Evolutionary conservation across 1,140 invertebrate species (phyloP), one percentile per base, ranked within the genome.

Genomic region (Diorhabda elongata): DNA sequence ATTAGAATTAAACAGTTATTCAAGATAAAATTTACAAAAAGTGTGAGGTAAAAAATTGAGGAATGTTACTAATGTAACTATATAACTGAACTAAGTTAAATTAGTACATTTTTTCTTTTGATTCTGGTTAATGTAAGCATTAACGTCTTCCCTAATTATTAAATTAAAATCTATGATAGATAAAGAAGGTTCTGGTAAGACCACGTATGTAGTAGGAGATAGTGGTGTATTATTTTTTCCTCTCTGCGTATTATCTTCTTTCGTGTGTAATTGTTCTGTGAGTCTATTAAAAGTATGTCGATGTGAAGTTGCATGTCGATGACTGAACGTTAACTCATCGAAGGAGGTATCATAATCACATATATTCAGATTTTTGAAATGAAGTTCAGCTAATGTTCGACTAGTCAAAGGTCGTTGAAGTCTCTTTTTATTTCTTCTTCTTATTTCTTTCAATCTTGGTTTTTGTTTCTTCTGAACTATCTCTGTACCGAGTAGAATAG

Each of bases 141-240:
- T 73, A 66, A 76, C 72, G 59, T 76, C 74, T 58, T 76, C 85
- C 61, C 86, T 81, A 2, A 87, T 88, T 75, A 91, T 84, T 78
- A 87, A 83, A 83, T 90, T 91, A 76, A 91, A 87, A 83, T 91
- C 89, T 74, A 91, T 90, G 72, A 91, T 90, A 41, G 88, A 87
- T 66, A 91, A 83, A 73, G 85, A 85, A 4, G 89, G 88, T 76
- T 86, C 84, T 44, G 82, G 82, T 3, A 83, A 80, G 52, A 82
- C 80, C 66, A 83, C 77, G 61, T 80, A 68, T 4, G 78, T 73
- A 47, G 78, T 76, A 26, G 80, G 66, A 42, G 70, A 64, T 47
- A 78, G 73, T n/a, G 74, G 73, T 60, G 47, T 45, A 59, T 52
- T 72, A 67, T 60, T 72, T 44, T 44, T 41, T 6, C 57, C 65